phyloP scores from a whole-genome alignment of 2,797 vertebrate species.

The Amphiprion clarkii region DNA sequence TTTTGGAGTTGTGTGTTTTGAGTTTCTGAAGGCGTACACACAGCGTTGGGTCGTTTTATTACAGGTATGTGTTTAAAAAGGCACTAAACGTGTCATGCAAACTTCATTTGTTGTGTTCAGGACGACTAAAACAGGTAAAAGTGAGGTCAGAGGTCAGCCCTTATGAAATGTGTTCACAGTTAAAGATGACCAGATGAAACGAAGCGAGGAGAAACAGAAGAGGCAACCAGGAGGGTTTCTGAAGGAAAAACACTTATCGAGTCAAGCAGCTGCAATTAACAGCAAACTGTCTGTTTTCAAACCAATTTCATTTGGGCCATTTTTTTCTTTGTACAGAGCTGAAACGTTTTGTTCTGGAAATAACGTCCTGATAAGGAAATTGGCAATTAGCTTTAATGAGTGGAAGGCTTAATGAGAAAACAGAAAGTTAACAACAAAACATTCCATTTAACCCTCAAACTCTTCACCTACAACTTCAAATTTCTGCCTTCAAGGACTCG shows the following conservation, averaged over 20 bases:
- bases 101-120: background rate
- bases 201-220: constrained; percentile 39
- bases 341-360: constrained; percentile 33
- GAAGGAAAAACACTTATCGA: background rate
- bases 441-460: background rate
- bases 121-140: background rate
- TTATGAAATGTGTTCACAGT: constrained; percentile 46
- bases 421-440: no score
- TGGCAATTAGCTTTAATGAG: no score
- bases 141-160: constrained; percentile 43
- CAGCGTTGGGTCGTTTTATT: background rate
- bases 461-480: no score
- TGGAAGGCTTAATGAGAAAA: no score
- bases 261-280: constrained; percentile 1
- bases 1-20: no score
- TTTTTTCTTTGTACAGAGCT: background rate
- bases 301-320: background rate
- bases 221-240: constrained; percentile 41
- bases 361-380: constrained; percentile 3
- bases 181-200: constrained; percentile 54
- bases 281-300: background rate
- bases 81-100: background rate
- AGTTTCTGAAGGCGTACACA: no score
- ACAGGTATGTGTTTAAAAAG: background rate
- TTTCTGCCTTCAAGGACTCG: no score